Evolutionary conservation across 2,888 invertebrate genomes (phyloP).

Genomic region (Cerceris ruficornis): DNA sequence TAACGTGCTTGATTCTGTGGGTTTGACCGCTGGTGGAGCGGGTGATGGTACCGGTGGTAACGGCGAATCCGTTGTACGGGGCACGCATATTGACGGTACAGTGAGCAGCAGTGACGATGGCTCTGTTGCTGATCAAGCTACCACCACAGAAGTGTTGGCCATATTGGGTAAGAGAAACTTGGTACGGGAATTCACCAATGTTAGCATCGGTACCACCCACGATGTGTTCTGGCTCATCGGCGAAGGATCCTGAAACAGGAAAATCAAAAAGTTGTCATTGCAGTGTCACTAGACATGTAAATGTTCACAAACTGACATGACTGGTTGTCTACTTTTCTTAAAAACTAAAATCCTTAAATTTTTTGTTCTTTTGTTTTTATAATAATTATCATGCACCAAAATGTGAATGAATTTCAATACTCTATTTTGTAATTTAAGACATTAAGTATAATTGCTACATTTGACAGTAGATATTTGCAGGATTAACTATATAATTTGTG

Average conservation of each 20-base stretch:
- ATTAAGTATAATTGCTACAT: too few relatives aligned
- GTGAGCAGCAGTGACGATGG: constrained; percentile 23
- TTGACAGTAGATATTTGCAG: too few relatives aligned
- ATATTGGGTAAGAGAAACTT: constrained; percentile 11
- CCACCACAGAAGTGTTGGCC: constrained; percentile 24
- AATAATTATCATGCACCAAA: too few relatives aligned
- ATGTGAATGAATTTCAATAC: too few relatives aligned
- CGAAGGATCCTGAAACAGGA: constrained; percentile 3
- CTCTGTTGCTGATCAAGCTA: constrained; percentile 1
- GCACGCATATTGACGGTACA: constrained; percentile 3
- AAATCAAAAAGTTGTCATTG: not conserved
- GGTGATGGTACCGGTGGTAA: not conserved
- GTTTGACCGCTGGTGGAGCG: not conserved
- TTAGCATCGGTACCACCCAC: constrained; percentile 19
- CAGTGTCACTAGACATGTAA: too few relatives aligned
- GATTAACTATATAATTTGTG: too few relatives aligned
- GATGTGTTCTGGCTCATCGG: constrained; percentile 21
- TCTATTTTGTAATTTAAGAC: too few relatives aligned
- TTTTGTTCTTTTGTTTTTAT: too few relatives aligned
- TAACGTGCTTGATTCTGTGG: constrained; percentile 2
- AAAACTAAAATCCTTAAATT: too few relatives aligned
- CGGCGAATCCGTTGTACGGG: not conserved
- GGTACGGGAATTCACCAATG: constrained; percentile 13
- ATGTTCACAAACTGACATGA: too few relatives aligned
- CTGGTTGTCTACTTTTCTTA: too few relatives aligned